Percentiles rank a stretch among this genome's conserved stretches.
These are phyloP conservation scores for Pangasius sanitwongsei DNA, from an alignment of 2,797 vertebrate species.

Conservation along the genomic window DNA sequence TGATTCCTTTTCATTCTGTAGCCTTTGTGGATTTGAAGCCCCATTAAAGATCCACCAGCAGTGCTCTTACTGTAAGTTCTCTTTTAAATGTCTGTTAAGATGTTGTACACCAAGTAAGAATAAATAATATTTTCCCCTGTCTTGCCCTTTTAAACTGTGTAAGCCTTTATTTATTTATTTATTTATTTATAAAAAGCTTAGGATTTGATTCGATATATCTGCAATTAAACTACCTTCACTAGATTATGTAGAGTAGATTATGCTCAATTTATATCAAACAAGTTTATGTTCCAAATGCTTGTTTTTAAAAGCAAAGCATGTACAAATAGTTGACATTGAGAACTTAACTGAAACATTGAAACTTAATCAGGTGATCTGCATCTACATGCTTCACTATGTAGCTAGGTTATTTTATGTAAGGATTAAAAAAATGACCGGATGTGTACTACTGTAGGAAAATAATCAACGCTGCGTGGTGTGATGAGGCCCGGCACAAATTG, in stretches of 20 bases:
- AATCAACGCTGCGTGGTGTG: not conserved
- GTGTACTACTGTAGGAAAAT: not conserved
- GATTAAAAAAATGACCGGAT: not conserved
- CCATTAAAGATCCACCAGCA: constrained; percentile 60
- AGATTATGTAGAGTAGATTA: not conserved
- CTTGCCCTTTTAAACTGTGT: not conserved
- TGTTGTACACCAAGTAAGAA: constrained; percentile 58
- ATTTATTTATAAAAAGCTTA: too few species aligned
- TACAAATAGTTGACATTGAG: not conserved
- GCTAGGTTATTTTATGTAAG: not conserved
- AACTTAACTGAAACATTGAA: not conserved
- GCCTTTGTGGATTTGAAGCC: constrained; percentile 38
- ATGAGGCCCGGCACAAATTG: not conserved
- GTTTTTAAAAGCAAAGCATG: not conserved
- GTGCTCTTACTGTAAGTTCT: constrained; percentile 65
- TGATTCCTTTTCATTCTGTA: not conserved
- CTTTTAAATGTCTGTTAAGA: constrained; percentile 61
- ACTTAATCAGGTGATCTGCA: not conserved
- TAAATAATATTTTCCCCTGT: constrained; percentile 66
- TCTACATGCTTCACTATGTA: not conserved
- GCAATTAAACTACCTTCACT: not conserved
- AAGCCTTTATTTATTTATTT: not conserved
- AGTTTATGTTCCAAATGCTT: not conserved
- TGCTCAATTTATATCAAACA: not conserved
- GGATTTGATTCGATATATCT: not conserved